Evolutionary conservation across 1,140 invertebrate species (phyloP).

Genomic region (Oedothorax gibbosus): DNA sequence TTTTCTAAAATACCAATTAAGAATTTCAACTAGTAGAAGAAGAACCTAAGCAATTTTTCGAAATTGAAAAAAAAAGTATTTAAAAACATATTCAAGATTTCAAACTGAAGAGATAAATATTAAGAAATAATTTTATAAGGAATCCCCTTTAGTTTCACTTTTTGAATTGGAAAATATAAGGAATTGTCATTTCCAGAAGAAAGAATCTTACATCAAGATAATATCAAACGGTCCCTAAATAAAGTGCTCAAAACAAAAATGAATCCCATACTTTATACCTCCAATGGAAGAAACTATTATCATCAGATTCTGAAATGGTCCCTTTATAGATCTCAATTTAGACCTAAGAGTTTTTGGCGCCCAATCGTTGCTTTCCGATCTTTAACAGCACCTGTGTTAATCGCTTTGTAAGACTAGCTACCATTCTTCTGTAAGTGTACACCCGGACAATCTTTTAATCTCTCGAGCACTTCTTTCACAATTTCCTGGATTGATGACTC

Average conservation of each 20-base stretch:
- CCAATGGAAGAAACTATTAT: conserved; percentile 30
- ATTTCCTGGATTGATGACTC: conserved; percentile 61
- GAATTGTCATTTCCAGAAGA: background rate
- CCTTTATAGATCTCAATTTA: conserved; percentile 56
- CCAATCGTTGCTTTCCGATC: conserved; percentile 56
- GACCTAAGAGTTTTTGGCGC: conserved; percentile 57
- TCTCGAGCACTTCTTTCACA: conserved; percentile 60
- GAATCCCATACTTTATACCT: conserved; percentile 33
- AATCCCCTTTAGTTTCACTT: conserved; percentile 13
- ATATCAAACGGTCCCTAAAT: conserved; percentile 19
- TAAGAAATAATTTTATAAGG: conserved; percentile 15
- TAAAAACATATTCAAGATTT: conserved; percentile 11
- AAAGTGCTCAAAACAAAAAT: conserved; percentile 12
- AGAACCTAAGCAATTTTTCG: conserved; percentile 42
- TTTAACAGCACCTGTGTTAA: conserved; percentile 57
- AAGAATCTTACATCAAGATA: conserved; percentile 21
- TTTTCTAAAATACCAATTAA: conserved; percentile 45
- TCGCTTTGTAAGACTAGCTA: conserved; percentile 54
- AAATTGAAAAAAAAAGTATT: too few relatives aligned
- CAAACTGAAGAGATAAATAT: conserved; percentile 15
- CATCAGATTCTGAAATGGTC: conserved; percentile 36
- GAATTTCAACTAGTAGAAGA: conserved; percentile 46
- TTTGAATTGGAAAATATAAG: background rate
- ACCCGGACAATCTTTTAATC: conserved; percentile 57
- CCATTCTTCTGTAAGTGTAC: conserved; percentile 58